These are phyloP conservation scores for Ips typographus DNA, from an alignment of 1,140 invertebrate genomes.

Conservation along the genomic window DNA sequence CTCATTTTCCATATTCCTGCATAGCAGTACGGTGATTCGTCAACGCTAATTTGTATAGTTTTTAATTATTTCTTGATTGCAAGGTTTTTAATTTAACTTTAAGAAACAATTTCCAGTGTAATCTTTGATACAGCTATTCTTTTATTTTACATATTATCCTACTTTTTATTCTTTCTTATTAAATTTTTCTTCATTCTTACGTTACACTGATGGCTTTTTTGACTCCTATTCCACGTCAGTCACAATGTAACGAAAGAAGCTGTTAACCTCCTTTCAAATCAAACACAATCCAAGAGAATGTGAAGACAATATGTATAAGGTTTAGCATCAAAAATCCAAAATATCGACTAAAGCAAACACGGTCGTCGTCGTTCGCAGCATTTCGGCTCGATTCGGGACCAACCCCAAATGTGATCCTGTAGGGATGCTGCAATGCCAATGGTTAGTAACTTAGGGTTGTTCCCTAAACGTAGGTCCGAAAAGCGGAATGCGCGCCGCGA, in stretches of 20 bases:
- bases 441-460: conserved; percentile 38
- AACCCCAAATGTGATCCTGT: conserved; percentile 29
- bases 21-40: too few species aligned
- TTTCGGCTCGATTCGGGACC: conserved; percentile 24
- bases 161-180: too few species aligned
- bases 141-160: too few species aligned
- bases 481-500: conserved; percentile 2
- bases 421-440: conserved; percentile 37
- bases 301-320: neutral
- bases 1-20: too few species aligned
- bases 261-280: neutral
- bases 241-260: neutral
- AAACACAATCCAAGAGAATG: neutral
- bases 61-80: too few species aligned
- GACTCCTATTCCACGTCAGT: too few species aligned
- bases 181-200: too few species aligned
- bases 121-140: too few species aligned
- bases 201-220: too few species aligned
- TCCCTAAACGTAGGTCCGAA: conserved; percentile 21
- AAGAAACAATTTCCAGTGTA: too few species aligned
- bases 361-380: conserved; percentile 10
- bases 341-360: conserved; percentile 31
- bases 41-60: too few species aligned
- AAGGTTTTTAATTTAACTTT: too few species aligned
- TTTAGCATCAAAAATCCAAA: conserved; percentile 14